Evolutionary conservation across 2,888 invertebrate species (phyloP).

Genomic region (Mongoloraphidia duomilia): DNA sequence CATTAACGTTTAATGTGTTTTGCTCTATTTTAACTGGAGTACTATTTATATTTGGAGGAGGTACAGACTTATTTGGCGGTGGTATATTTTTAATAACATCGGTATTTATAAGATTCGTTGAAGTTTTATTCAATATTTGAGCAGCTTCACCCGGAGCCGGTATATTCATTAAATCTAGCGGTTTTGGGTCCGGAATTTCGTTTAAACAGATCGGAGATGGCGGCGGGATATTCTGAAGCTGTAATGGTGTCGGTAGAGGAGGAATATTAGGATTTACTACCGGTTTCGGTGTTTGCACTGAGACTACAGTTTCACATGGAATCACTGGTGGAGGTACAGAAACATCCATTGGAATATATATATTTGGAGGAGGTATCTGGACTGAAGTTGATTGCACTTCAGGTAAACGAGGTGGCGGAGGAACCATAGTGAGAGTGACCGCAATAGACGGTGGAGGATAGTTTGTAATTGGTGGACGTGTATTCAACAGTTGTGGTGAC

Average conservation of each 20-base stretch:
- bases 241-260: constrained; percentile 20
- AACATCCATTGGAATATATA: constrained; percentile 28
- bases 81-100: constrained; percentile 31
- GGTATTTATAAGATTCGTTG: constrained; percentile 20
- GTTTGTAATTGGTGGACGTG: constrained; percentile 4
- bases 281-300: no score
- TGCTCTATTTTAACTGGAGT: constrained; percentile 13
- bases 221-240: constrained; percentile 45
- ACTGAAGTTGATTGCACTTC: constrained; percentile 4
- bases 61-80: constrained; percentile 30
- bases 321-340: constrained; percentile 29
- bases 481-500: not conserved
- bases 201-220: constrained; percentile 43
- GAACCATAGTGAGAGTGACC: constrained; percentile 21
- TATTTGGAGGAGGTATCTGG: constrained; percentile 25
- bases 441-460: constrained; percentile 17
- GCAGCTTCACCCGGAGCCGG: constrained; percentile 29
- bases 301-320: not conserved
- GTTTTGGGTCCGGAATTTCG: constrained; percentile 45
- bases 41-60: constrained; percentile 24
- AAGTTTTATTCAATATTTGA: constrained; percentile 18
- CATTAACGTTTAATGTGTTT: constrained; percentile 17
- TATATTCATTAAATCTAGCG: constrained; percentile 41
- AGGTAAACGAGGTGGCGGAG: constrained; percentile 24
- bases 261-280: no score